Evolutionary conservation across 2,888 invertebrate species (phyloP).

Genomic region (Lacanobia wlatinum): DNA sequence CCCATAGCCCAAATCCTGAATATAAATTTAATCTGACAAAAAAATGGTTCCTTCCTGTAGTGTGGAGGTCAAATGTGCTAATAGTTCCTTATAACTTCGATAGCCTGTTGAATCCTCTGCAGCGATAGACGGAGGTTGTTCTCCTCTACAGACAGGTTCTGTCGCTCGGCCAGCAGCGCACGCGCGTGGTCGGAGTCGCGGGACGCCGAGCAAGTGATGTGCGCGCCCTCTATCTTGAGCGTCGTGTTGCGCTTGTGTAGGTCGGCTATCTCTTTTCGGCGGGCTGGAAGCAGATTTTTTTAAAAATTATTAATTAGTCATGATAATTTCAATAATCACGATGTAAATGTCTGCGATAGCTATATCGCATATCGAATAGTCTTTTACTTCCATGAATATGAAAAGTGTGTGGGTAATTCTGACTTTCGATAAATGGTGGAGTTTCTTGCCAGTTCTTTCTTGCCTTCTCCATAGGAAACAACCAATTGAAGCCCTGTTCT

Average conservation of each 20-base stretch:
- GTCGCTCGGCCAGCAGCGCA: conserved; percentile 81
- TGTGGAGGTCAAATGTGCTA: not conserved
- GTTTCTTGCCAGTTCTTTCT: too few relatives aligned
- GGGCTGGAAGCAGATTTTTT: conserved; percentile 80
- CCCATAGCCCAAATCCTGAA: too few relatives aligned
- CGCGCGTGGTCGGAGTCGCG: conserved; percentile 82
- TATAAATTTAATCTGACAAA: too few relatives aligned
- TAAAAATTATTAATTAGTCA: not conserved
- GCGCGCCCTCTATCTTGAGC: conserved; percentile 87
- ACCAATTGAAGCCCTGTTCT: too few relatives aligned
- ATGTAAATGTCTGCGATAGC: too few relatives aligned
- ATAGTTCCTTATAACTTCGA: conserved; percentile 74
- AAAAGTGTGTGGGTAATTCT: too few relatives aligned
- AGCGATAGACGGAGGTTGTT: conserved; percentile 72
- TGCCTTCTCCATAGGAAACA: too few relatives aligned
- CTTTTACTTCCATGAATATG: too few relatives aligned
- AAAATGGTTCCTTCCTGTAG: too few relatives aligned
- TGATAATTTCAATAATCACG: not conserved
- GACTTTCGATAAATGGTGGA: too few relatives aligned
- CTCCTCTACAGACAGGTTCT: conserved; percentile 79
- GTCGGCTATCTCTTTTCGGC: conserved; percentile 85
- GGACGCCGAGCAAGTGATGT: conserved; percentile 86
- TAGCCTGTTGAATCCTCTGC: conserved; percentile 73
- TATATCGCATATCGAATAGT: too few relatives aligned
- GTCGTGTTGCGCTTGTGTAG: conserved; percentile 85